Percentiles rank a stretch among this genome's conserved stretches.
Evolutionary conservation across 1,140 invertebrate species (phyloP).

Genomic region (Ips nitidus): DNA sequence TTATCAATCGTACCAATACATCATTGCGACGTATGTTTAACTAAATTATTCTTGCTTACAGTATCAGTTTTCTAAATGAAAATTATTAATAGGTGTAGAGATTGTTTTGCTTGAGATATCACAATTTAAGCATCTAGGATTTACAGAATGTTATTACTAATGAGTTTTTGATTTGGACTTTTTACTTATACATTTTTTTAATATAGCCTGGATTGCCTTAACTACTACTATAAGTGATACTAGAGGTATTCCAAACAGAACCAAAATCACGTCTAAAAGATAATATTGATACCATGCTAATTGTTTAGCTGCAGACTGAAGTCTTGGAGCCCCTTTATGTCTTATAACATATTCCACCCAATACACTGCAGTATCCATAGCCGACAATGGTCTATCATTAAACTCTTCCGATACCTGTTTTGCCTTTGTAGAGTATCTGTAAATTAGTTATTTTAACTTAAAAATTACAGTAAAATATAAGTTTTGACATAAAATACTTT

Average conservation of each 20-base stretch:
- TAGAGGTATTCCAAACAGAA: neutral
- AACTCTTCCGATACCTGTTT: conserved; percentile 60
- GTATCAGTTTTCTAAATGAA: neutral
- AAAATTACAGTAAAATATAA: neutral
- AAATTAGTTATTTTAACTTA: conserved; percentile 23
- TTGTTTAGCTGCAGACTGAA: conserved; percentile 49
- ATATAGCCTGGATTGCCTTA: neutral
- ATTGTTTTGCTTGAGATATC: no score
- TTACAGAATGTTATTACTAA: no score
- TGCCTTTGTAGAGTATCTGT: conserved; percentile 48
- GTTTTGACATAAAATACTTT: conserved; percentile 22
- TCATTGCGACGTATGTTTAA: no score
- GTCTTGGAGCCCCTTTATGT: conserved; percentile 51
- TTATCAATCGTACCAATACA: neutral
- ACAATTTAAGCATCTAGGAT: no score
- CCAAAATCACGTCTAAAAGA: conserved; percentile 33
- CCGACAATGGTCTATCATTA: conserved; percentile 61
- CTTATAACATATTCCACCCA: conserved; percentile 55
- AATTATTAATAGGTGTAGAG: neutral
- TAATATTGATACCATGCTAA: conserved; percentile 40
- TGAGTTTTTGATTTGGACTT: no score
- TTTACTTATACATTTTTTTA: no score
- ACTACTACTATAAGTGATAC: neutral
- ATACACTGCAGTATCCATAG: conserved; percentile 59
- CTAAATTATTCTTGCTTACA: no score